These are phyloP conservation scores for Myrmophylax atrothorax DNA, from an alignment of 2,113 vertebrate species.

Conservation along the genomic window DNA sequence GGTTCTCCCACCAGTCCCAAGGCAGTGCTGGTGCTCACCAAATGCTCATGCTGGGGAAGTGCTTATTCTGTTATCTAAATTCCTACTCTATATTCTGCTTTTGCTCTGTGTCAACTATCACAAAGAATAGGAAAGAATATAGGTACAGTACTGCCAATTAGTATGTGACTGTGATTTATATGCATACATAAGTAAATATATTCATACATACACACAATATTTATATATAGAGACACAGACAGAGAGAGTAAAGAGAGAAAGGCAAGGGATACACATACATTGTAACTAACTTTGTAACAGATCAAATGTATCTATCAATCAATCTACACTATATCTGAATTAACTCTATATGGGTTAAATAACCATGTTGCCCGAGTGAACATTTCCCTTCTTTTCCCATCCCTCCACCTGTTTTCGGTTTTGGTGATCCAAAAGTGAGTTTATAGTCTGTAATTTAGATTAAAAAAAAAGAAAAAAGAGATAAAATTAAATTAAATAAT, in stretches of 20 bases:
- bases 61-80: background rate
- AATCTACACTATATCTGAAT: background rate
- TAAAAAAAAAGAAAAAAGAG: background rate
- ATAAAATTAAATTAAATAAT: background rate
- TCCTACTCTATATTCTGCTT: background rate
- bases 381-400: background rate
- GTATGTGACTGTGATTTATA: background rate
- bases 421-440: background rate
- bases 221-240: accelerated
- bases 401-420: background rate
- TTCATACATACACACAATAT: accelerated
- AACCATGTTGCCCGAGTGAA: background rate
- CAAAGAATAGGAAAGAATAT: background rate
- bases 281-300: background rate
- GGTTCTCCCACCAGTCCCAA: accelerated
- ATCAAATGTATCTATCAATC: background rate
- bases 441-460: background rate
- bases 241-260: background rate
- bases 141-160: background rate
- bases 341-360: accelerated
- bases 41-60: background rate
- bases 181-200: background rate
- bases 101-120: background rate
- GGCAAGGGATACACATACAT: accelerated
- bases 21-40: background rate